Percentiles rank a stretch among this genome's conserved stretches.
Evolutionary conservation across 2,888 invertebrate species (phyloP).

Genomic region (Ophion slaviceki): DNA sequence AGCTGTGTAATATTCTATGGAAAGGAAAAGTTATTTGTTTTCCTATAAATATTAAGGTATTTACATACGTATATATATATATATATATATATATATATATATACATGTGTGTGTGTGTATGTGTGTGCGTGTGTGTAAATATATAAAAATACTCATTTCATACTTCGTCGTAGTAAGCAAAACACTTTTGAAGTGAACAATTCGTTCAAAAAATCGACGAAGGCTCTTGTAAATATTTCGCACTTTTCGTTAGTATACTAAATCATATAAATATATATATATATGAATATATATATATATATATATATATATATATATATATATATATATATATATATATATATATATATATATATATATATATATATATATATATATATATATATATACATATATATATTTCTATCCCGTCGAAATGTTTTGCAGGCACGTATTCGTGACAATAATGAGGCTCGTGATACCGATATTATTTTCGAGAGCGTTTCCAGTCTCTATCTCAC

Average conservation of each 20-base stretch:
- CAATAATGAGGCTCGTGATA: slow-evolving; percentile 52
- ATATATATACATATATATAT: too few relatives aligned
- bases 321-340: too few relatives aligned
- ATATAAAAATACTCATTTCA: slow-evolving; percentile 19
- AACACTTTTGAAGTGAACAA: not conserved
- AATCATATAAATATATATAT: not conserved
- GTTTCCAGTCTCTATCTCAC: not conserved
- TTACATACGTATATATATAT: too few relatives aligned
- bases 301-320: too few relatives aligned
- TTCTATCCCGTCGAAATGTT: slow-evolving; percentile 49
- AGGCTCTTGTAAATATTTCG: slow-evolving; percentile 55
- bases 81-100: too few relatives aligned
- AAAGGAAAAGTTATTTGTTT: not conserved
- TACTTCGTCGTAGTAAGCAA: not conserved
- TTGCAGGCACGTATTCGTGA: slow-evolving; percentile 49
- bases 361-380: too few relatives aligned
- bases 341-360: too few relatives aligned
- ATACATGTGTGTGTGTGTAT: too few relatives aligned
- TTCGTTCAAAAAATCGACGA: not conserved
- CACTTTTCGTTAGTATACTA: slow-evolving; percentile 24
- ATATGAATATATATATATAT: too few relatives aligned
- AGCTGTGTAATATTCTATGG: not conserved
- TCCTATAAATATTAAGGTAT: not conserved
- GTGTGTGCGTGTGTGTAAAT: not conserved
- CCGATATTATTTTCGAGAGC: slow-evolving; percentile 17